phyloP scores from a whole-genome alignment of 2,888 invertebrate genomes.

The Deilephila porcellus region DNA sequence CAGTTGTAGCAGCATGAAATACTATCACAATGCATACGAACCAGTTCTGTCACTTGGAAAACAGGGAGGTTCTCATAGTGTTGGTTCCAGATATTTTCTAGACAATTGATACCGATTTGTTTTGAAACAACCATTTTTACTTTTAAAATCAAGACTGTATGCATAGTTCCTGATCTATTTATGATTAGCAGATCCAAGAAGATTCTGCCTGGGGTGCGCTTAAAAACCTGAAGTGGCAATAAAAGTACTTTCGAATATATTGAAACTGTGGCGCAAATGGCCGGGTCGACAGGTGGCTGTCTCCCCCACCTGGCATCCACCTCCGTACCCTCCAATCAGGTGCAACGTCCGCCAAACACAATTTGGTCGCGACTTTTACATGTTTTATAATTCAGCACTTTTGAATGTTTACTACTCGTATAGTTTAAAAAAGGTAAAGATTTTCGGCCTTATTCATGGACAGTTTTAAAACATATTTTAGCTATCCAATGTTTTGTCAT shows the following conservation, averaged over 20 bases:
- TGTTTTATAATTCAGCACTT: neutral
- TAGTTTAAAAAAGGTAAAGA: no score
- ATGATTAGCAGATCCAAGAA: neutral
- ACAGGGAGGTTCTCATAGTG: no score
- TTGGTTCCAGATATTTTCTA: no score
- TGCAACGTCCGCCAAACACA: slow-evolving; percentile 63
- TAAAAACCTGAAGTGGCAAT: neutral
- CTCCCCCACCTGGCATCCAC: slow-evolving; percentile 33
- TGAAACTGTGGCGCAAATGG: slow-evolving; percentile 24
- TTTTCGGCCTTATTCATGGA: no score
- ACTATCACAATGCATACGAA: no score
- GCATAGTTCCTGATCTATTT: no score
- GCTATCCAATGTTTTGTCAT: no score
- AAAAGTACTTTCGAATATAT: slow-evolving; percentile 3
- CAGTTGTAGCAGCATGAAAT: no score
- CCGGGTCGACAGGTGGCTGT: slow-evolving; percentile 61
- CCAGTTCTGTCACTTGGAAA: no score
- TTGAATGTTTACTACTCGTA: no score
- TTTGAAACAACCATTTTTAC: neutral
- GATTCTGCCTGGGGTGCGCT: neutral
- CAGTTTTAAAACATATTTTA: no score
- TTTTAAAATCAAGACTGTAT: no score
- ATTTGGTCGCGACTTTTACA: slow-evolving; percentile 37
- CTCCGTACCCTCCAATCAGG: slow-evolving; percentile 49
- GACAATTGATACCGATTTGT: neutral